Evolutionary conservation across 2,797 vertebrate species (phyloP).

Genomic region (Pipistrellus kuhlii): DNA sequence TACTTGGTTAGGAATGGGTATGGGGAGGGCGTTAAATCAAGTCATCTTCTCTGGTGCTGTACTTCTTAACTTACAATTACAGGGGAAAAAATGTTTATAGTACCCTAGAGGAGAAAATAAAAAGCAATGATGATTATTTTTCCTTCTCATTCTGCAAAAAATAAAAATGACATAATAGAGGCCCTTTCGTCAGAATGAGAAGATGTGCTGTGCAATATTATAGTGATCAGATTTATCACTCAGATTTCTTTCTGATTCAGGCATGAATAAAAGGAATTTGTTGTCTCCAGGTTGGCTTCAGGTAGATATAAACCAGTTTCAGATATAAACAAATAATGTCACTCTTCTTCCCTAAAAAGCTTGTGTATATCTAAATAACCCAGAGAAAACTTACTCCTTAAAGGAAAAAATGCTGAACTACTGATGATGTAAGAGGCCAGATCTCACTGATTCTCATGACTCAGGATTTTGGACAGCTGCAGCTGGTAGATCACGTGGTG

Average conservation of each 20-base stretch:
- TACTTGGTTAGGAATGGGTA: not conserved
- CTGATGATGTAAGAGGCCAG: not conserved
- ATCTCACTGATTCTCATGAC: not conserved
- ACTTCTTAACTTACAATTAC: slow-evolving; percentile 63
- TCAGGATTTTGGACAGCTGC: slow-evolving; percentile 40
- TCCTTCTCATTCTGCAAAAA: slow-evolving; percentile 46
- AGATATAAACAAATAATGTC: slow-evolving; percentile 73
- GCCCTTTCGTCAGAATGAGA: slow-evolving; percentile 37
- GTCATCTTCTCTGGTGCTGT: slow-evolving; percentile 42
- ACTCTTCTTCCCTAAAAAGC: slow-evolving; percentile 55
- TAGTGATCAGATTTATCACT: slow-evolving; percentile 53
- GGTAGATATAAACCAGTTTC: slow-evolving; percentile 67
- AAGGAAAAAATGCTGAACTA: slow-evolving; percentile 52
- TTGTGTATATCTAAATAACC: slow-evolving; percentile 51
- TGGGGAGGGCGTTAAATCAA: not conserved
- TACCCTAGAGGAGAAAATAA: not conserved
- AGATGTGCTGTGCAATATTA: not conserved
- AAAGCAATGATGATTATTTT: slow-evolving; percentile 44
- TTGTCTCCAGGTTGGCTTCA: slow-evolving; percentile 55
- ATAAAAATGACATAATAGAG: slow-evolving; percentile 68
- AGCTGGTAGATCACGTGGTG: not conserved
- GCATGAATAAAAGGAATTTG: slow-evolving; percentile 68
- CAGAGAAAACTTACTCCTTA: slow-evolving; percentile 51
- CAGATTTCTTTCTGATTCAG: not conserved
- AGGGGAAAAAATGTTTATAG: slow-evolving; percentile 32